Evolutionary conservation across 2,797 vertebrate genomes (phyloP).

Genomic region (Lacerta agilis): DNA sequence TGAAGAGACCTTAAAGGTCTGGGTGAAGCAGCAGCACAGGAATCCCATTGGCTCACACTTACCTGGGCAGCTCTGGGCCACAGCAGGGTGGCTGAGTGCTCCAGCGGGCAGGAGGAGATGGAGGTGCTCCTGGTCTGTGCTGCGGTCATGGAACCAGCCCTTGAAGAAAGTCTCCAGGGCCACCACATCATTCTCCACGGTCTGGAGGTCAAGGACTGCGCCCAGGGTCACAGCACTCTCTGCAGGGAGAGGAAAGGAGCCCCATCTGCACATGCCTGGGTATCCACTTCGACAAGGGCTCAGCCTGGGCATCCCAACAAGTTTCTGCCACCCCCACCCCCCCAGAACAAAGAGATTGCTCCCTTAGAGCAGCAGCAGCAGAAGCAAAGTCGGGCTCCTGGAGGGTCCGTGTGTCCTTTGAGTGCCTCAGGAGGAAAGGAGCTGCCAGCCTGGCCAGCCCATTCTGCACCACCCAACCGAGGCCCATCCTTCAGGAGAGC

Average conservation of each 20-base stretch:
- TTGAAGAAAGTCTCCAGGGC: constrained; percentile 90
- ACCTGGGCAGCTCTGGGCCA: constrained; percentile 65
- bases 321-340: neutral
- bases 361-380: neutral
- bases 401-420: neutral
- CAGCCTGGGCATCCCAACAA: neutral
- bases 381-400: neutral
- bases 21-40: too few relatives aligned
- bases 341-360: neutral
- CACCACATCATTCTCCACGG: constrained; percentile 82
- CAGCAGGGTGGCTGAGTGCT: constrained; percentile 34
- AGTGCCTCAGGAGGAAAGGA: neutral
- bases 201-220: constrained; percentile 87
- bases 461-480: neutral
- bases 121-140: constrained; percentile 88
- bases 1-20: too few relatives aligned
- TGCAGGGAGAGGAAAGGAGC: constrained; percentile 62
- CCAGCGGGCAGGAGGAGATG: constrained; percentile 86
- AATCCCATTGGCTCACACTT: constrained; percentile 8
- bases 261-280: too few relatives aligned
- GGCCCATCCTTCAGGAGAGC: neutral
- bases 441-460: neutral
- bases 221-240: constrained; percentile 80
- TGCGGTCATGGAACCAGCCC: constrained; percentile 89
- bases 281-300: too few relatives aligned